Percentiles rank a stretch among this genome's conserved stretches.
phyloP scores from a whole-genome alignment of 2,113 vertebrate genomes.

The Herpetotheres cachinnans region DNA sequence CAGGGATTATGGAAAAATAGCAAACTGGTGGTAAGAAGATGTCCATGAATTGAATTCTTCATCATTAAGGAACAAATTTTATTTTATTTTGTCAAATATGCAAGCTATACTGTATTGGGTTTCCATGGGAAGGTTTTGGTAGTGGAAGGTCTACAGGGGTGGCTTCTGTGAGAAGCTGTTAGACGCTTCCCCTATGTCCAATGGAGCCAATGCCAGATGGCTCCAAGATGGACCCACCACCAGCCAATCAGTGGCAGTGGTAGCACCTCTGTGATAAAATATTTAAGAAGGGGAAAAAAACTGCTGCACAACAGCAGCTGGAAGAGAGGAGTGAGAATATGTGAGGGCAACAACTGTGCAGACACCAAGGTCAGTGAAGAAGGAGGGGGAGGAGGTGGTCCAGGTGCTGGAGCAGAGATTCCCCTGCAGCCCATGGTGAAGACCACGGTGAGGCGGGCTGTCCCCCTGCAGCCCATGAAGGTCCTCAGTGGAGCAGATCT shows the following conservation, averaged over 20 bases:
- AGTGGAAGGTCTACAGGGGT: rapidly evolving
- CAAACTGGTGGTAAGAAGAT: background rate
- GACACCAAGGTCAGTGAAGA: background rate
- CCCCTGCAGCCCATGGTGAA: background rate
- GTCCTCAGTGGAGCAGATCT: background rate
- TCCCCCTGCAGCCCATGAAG: background rate
- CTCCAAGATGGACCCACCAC: rapidly evolving
- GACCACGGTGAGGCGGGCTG: background rate
- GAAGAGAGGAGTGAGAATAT: background rate
- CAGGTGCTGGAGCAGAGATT: rapidly evolving
- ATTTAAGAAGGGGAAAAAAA: background rate
- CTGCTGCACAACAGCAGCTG: background rate
- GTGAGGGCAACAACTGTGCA: background rate
- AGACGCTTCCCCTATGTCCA: background rate
- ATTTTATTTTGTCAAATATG: background rate
- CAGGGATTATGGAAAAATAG: background rate
- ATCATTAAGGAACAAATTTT: background rate
- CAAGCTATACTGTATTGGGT: background rate
- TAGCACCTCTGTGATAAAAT: rapidly evolving
- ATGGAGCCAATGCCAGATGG: rapidly evolving
- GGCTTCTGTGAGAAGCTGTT: background rate
- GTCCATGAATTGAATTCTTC: background rate
- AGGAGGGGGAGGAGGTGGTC: background rate
- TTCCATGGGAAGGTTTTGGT: background rate
- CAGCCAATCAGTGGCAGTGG: rapidly evolving